Percentiles rank a stretch among this genome's conserved stretches.
Evolutionary conservation across 2,113 vertebrate genomes (phyloP).

Genomic region (Orthonyx spaldingii): DNA sequence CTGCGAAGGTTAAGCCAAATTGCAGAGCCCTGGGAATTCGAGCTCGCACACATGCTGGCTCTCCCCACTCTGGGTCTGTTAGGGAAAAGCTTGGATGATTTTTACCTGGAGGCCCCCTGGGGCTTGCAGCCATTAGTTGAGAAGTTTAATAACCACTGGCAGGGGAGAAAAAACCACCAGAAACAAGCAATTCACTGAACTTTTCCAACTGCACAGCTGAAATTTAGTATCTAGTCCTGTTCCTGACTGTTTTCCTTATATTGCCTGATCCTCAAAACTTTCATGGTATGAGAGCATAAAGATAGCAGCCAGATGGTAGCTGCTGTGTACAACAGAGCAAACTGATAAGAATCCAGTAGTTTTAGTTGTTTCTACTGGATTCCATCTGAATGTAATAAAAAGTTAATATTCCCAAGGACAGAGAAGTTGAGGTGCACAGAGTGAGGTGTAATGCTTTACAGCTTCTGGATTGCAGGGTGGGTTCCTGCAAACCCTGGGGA

Average conservation of each 20-base stretch:
- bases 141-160: not conserved
- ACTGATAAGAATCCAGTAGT: not conserved
- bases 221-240: not conserved
- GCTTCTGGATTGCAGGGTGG: not conserved
- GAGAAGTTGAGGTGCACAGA: not conserved
- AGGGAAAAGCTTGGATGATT: conserved; percentile 23
- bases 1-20: conserved; percentile 22
- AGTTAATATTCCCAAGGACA: not conserved
- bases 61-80: not conserved
- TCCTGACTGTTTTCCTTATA: not conserved
- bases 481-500: not conserved
- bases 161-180: not conserved
- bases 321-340: not conserved
- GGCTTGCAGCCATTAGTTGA: not conserved
- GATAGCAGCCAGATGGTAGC: not conserved
- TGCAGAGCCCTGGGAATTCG: conserved; percentile 26
- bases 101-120: conserved; percentile 3
- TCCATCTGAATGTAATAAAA: not conserved
- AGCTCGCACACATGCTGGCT: not conserved
- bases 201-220: not conserved
- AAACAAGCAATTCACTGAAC: not conserved
- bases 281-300: not conserved
- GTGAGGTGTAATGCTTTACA: not conserved
- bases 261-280: not conserved
- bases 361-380: not conserved